phyloP scores from a whole-genome alignment of 2,797 vertebrate genomes.

The Otolemur crassicaudatus region DNA sequence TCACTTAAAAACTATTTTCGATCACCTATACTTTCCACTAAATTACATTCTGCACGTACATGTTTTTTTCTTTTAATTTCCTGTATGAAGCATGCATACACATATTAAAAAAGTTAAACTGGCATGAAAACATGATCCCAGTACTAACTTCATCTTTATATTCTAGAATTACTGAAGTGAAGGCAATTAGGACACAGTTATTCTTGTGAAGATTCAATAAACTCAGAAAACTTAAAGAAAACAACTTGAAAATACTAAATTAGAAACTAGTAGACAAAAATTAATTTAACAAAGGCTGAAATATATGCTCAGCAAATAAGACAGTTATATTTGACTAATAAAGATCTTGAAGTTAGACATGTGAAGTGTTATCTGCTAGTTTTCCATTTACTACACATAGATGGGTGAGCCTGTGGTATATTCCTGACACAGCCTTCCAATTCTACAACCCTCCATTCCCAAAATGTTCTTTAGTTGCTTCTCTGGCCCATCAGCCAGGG shows the following conservation, averaged over 20 bases:
- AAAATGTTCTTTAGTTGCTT: not conserved
- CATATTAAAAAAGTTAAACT: conserved; percentile 60
- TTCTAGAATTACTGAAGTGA: conserved; percentile 50
- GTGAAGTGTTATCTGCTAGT: not conserved
- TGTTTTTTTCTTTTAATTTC: conserved; percentile 14
- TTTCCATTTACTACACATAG: not conserved
- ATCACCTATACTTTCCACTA: conserved; percentile 52
- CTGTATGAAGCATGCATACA: conserved; percentile 26
- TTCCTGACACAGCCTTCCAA: not conserved
- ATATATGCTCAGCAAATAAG: not conserved
- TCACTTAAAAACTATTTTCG: conserved; percentile 37
- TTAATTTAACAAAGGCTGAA: conserved; percentile 16
- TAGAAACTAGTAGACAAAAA: conserved; percentile 19
- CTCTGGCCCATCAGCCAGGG: not conserved
- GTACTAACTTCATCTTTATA: not conserved
- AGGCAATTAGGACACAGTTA: conserved; percentile 59
- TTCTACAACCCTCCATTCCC: not conserved
- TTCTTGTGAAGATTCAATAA: conserved; percentile 54
- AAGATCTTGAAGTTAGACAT: not conserved
- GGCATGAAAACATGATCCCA: not conserved
- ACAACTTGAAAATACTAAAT: not conserved
- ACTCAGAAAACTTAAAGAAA: not conserved
- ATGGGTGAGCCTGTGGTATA: not conserved
- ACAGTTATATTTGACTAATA: not conserved
- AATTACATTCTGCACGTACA: conserved; percentile 63